Percentiles rank a stretch among this genome's conserved stretches.
Evolutionary conservation across 2,888 invertebrate genomes (phyloP).

Genomic region (Mechanitis mazaeus): DNA sequence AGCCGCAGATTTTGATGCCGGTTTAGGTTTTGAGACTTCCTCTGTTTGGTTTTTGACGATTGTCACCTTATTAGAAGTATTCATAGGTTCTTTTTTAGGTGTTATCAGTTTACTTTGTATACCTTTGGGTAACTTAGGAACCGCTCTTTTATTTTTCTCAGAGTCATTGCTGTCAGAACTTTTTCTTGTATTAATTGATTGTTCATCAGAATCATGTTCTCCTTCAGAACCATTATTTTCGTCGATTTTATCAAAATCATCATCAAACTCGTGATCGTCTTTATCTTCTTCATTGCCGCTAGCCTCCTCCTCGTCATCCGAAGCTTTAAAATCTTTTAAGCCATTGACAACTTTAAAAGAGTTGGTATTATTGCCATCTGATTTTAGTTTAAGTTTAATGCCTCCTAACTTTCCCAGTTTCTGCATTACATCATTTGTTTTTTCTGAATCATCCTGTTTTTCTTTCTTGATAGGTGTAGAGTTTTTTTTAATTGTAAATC

Average conservation of each 20-base stretch:
- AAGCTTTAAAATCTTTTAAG: constrained; percentile 63
- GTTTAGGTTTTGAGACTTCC: constrained; percentile 38
- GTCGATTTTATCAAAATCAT: constrained; percentile 32
- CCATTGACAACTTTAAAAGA: constrained; percentile 68
- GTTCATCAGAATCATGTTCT: constrained; percentile 40
- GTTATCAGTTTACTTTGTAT: constrained; percentile 37
- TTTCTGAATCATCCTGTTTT: constrained; percentile 40
- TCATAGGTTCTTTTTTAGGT: constrained; percentile 39
- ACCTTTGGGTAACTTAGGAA: constrained; percentile 39
- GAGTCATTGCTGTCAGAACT: constrained; percentile 45
- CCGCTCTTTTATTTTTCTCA: constrained; percentile 32
- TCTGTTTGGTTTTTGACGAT: constrained; percentile 36
- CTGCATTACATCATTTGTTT: constrained; percentile 51
- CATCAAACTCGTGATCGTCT: constrained; percentile 45
- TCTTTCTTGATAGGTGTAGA: constrained; percentile 60
- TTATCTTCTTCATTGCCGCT: constrained; percentile 51
- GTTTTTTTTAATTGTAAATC: constrained; percentile 67
- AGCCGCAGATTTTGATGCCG: constrained; percentile 49
- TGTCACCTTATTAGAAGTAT: constrained; percentile 36
- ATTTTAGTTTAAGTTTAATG: constrained; percentile 66
- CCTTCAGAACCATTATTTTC: constrained; percentile 42
- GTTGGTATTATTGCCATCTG: constrained; percentile 59
- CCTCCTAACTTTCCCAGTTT: constrained; percentile 66
- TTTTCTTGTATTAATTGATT: constrained; percentile 32
- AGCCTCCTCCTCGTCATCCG: constrained; percentile 59